Evolutionary conservation across 2,113 vertebrate species (phyloP).

Genomic region (Pterophyllum scalare): DNA sequence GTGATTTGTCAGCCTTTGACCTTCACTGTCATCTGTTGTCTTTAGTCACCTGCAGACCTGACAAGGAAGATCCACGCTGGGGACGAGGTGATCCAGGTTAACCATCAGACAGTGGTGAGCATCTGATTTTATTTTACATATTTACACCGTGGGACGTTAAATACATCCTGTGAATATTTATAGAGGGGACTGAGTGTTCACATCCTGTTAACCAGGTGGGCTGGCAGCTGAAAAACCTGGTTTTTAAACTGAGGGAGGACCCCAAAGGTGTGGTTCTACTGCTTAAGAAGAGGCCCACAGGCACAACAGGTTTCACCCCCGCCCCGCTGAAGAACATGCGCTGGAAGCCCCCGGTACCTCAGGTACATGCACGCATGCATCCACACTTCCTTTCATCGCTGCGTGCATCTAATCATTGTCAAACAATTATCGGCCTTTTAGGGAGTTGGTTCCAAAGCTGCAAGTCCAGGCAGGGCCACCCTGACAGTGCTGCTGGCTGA

Average conservation of each 20-base stretch:
- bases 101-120: constrained; percentile 95
- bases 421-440: constrained; percentile 63
- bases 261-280: constrained; percentile 89
- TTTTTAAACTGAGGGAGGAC: constrained; percentile 92
- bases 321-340: constrained; percentile 96
- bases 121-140: neutral
- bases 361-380: constrained; percentile 78
- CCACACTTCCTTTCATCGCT: constrained; percentile 2
- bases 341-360: constrained; percentile 92
- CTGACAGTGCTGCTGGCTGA: constrained; percentile 33
- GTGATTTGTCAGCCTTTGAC: neutral
- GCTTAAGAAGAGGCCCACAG: constrained; percentile 94
- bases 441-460: constrained; percentile 51
- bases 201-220: constrained; percentile 85
- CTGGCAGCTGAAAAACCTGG: constrained; percentile 97
- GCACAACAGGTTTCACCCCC: constrained; percentile 90
- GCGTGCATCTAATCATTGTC: constrained; percentile 34
- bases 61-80: constrained; percentile 96
- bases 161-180: neutral
- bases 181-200: neutral
- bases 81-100: constrained; percentile 98
- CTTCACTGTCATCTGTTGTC: constrained; percentile 16
- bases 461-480: constrained; percentile 66
- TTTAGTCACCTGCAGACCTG: constrained; percentile 93
- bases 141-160: neutral